Base-by-base conservation (phyloP, 2,888 invertebrate genomes). In the Eueremaeus valkanovi region DNA sequence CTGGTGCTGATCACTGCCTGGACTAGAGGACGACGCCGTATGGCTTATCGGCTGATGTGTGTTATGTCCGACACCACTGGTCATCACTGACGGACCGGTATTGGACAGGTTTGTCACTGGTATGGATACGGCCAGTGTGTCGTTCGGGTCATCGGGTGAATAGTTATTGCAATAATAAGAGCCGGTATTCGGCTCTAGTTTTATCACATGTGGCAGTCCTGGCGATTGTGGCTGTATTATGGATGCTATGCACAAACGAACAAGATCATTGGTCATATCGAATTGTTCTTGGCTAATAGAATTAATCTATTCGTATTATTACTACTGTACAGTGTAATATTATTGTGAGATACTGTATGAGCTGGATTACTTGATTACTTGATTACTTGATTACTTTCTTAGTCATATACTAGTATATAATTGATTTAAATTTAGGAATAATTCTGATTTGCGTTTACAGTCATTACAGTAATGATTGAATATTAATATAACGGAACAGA, bases 81-180 rank as follows among this genome's bases (percentile, higher is more conserved):
- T 42, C 68, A 68, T 68, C 21, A 68, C 31, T 5, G 63, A 33
- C 1, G 8, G 55, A 16, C 61, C 31, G 18, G 31, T 31, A n/a
- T 3, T 42, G 9, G 68, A 68, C 9, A 68, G 42, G 24, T 40
- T 16, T n/a, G 68, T 40, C 40, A 68, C 42, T 18, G 68, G 68
- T 40, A 68, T 68, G 40, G 40, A 3, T 8, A 68, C 24, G 24
- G 68, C 40, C 8, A 68, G 21, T 16, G 68, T 36, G 13, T 42
- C 68, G n/a, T 40, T 68, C 11, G 68, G 68, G 40, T 68, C 68
- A 36, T 68, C 68, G 27, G 68, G 68, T 13, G 68, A 68, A 42
- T 68, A 68, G n/a, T 36, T 68, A 68, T 68, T 68, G 68, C 68
- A 68, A 68, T 68, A 68, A 42, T 68, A 68, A 3, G 68, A 68